Evolutionary conservation across 2,797 vertebrate species (phyloP).

Genomic region (Amphiprion clarkii): DNA sequence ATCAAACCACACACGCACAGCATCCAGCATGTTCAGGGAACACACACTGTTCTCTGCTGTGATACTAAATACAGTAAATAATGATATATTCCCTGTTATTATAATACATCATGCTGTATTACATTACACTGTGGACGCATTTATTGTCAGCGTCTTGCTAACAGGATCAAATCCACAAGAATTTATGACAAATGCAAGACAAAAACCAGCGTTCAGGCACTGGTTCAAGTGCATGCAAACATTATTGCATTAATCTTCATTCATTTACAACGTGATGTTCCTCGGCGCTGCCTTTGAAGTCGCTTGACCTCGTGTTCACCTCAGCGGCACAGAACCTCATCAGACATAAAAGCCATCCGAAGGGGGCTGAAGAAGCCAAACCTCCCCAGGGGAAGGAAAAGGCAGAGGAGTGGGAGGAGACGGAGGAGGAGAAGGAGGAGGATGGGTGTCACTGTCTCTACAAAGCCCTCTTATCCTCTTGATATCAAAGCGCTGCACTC

Average conservation of each 20-base stretch:
- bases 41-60: slow-evolving; percentile 12
- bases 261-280: slow-evolving; percentile 37
- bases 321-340: slow-evolving; percentile 53
- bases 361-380: slow-evolving; percentile 52
- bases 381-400: slow-evolving; percentile 64
- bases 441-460: slow-evolving; percentile 65
- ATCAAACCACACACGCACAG: slow-evolving; percentile 67
- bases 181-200: slow-evolving; percentile 17
- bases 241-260: slow-evolving; percentile 45
- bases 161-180: slow-evolving; percentile 13
- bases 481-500: slow-evolving; percentile 75
- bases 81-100: slow-evolving; percentile 5
- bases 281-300: slow-evolving; percentile 52
- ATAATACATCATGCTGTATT: not conserved
- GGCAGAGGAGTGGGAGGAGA: slow-evolving; percentile 60
- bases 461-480: slow-evolving; percentile 75
- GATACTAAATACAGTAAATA: slow-evolving; percentile 27
- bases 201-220: slow-evolving; percentile 31
- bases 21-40: slow-evolving; percentile 41
- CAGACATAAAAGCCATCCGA: slow-evolving; percentile 68
- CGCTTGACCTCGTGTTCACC: slow-evolving; percentile 73
- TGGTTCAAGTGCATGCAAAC: slow-evolving; percentile 38
- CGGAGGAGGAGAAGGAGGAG: slow-evolving; percentile 61
- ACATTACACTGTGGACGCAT: slow-evolving; percentile 1
- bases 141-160: not conserved